These are phyloP conservation scores for Sericinus montela DNA, from an alignment of 2,888 invertebrate species.

Conservation along the genomic window DNA sequence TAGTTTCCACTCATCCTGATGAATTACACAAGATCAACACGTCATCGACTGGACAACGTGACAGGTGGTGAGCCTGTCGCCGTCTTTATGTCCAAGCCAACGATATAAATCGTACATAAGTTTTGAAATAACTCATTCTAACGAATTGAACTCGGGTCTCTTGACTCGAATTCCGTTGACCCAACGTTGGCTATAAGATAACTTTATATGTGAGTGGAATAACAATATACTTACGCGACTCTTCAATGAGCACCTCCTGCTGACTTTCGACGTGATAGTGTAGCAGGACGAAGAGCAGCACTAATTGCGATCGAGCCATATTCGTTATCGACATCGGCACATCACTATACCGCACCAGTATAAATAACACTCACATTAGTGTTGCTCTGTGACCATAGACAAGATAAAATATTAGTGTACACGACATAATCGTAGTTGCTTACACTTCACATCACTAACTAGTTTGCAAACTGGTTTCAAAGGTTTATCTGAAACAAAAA, in stretches of 20 bases:
- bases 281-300: conserved; percentile 47
- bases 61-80: too few species aligned
- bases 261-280: conserved; percentile 58
- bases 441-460: conserved; percentile 12
- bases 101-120: too few species aligned
- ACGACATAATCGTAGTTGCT: conserved; percentile 1
- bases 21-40: too few species aligned
- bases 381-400: conserved; percentile 2
- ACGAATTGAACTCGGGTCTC: too few species aligned
- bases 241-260: conserved; percentile 62
- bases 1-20: too few species aligned
- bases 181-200: too few species aligned
- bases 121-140: too few species aligned
- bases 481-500: conserved; percentile 9
- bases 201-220: too few species aligned
- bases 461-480: background rate
- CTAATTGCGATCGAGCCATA: conserved; percentile 40
- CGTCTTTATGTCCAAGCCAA: too few species aligned
- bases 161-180: too few species aligned
- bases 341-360: conserved; percentile 29
- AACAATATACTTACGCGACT: conserved; percentile 56
- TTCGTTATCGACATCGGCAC: conserved; percentile 35
- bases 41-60: too few species aligned
- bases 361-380: background rate
- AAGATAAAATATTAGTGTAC: background rate